A percentile compares a stretch with the other conserved stretches of the same genome.
These are phyloP conservation scores for Dipodomys ordii DNA, from an alignment of 2,113 vertebrate species.

Conservation along the genomic window DNA sequence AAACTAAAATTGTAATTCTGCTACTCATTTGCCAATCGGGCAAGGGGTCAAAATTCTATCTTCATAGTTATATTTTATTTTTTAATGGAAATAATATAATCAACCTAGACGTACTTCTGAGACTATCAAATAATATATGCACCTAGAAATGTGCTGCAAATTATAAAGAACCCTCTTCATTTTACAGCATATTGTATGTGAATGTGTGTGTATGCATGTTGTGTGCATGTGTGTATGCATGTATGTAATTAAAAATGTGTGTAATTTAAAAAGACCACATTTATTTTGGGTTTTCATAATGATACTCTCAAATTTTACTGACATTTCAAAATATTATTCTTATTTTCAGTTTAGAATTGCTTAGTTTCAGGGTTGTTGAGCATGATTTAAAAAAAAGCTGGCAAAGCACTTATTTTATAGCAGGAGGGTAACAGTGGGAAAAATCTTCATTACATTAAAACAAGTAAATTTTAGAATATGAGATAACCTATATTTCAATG, in stretches of 20 bases:
- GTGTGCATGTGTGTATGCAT: not conserved
- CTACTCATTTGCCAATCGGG: not conserved
- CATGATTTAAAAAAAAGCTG: too few species aligned
- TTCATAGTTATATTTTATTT: not conserved
- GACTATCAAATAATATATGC: not conserved
- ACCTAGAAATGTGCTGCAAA: not conserved
- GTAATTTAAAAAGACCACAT: not conserved
- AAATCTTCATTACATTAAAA: not conserved
- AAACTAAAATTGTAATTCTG: not conserved
- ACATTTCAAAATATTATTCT: constrained; percentile 3
- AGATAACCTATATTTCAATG: not conserved
- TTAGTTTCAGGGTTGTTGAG: not conserved
- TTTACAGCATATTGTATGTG: not conserved
- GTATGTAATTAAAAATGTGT: not conserved
- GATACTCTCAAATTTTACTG: not conserved
- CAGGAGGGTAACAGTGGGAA: not conserved
- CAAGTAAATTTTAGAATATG: not conserved
- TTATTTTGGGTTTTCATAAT: not conserved
- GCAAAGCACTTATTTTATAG: not conserved
- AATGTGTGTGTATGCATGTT: not conserved
- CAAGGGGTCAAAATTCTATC: not conserved
- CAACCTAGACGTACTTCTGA: not conserved
- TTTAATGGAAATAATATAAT: not conserved
- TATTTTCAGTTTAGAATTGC: not conserved
- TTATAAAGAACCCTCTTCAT: not conserved